These are phyloP conservation scores for Carcharodon carcharias DNA, from an alignment of 2,797 vertebrate genomes.

Conservation along the genomic window DNA sequence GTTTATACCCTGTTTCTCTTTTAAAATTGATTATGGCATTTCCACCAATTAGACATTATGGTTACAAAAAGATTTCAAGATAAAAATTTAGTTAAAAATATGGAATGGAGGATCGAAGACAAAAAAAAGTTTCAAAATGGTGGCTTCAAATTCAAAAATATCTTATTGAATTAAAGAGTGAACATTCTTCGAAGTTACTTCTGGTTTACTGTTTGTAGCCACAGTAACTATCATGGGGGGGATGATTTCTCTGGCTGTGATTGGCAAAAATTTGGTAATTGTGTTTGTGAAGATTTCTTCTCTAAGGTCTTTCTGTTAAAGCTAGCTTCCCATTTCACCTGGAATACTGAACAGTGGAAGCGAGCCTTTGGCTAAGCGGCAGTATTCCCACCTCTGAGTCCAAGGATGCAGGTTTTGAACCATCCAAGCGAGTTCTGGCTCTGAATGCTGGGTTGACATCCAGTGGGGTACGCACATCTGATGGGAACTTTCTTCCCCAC, in stretches of 20 bases:
- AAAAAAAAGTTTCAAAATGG: background rate
- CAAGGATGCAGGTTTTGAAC: background rate
- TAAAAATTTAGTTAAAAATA: background rate
- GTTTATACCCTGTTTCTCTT: background rate
- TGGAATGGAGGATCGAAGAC: background rate
- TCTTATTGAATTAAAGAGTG: background rate
- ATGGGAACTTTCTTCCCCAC: too few species aligned
- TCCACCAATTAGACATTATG: background rate
- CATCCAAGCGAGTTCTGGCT: background rate
- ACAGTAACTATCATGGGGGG: background rate
- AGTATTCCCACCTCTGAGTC: background rate
- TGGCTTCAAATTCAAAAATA: background rate
- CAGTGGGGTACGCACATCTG: background rate
- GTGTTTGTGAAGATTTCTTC: conserved; percentile 16
- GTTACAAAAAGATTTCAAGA: background rate
- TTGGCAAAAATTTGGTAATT: too few species aligned
- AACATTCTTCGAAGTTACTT: background rate
- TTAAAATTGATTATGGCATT: background rate
- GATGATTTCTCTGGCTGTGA: background rate
- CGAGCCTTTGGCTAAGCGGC: background rate
- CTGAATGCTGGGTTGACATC: background rate
- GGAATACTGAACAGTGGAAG: background rate
- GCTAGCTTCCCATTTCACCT: background rate
- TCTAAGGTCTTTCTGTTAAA: background rate
- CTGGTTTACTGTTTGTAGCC: conserved; percentile 2